Percentiles rank a stretch among this genome's conserved stretches.
phyloP scores from a whole-genome alignment of 1,140 invertebrate species.

The Trichonephila clavata region DNA sequence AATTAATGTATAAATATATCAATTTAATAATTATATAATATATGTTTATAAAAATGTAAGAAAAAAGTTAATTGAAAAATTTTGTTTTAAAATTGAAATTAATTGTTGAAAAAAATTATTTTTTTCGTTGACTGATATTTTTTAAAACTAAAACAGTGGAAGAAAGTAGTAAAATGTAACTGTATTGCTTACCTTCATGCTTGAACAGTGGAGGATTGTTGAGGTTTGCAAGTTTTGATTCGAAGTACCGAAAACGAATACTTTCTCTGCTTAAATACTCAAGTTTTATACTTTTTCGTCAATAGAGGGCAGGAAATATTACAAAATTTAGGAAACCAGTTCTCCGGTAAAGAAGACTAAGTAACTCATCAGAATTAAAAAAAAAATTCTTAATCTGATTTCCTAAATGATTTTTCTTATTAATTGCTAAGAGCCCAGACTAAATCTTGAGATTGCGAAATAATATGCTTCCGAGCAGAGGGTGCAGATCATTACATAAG shows the following conservation, averaged over 20 bases:
- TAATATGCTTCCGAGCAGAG: not conserved
- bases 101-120: too few species aligned
- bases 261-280: not conserved
- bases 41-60: too few species aligned
- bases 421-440: not conserved
- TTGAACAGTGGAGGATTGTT: not conserved
- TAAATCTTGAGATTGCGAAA: not conserved
- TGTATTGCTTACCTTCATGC: not conserved
- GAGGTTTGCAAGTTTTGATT: not conserved
- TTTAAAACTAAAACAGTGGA: not conserved
- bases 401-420: not conserved
- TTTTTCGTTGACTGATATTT: too few species aligned
- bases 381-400: not conserved
- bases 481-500: not conserved
- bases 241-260: not conserved
- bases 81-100: too few species aligned
- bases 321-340: not conserved
- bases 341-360: not conserved
- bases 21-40: too few species aligned
- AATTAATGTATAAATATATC: too few species aligned
- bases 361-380: constrained; percentile 23
- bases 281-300: not conserved
- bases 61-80: too few species aligned
- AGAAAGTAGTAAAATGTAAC: not conserved
- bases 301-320: not conserved